phyloP scores from a whole-genome alignment of 2,888 invertebrate genomes.

The Holacanthella duospinosa region DNA sequence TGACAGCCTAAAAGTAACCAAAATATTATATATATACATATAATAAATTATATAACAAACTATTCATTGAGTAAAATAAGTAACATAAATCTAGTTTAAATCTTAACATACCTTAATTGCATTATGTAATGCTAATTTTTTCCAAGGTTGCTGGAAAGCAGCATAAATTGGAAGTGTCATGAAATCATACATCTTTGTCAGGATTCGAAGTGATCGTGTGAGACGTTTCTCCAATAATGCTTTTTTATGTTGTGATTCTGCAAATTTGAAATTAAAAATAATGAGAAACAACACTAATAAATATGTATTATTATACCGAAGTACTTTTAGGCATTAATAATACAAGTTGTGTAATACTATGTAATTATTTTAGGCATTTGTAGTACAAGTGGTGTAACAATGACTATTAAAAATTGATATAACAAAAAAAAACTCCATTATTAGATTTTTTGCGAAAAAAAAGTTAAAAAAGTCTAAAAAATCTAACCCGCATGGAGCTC shows the following conservation, averaged over 20 bases:
- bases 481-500: neutral
- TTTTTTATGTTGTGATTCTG: constrained; percentile 6
- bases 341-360: no score
- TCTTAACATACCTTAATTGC: constrained; percentile 59
- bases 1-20: constrained; percentile 19
- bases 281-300: neutral
- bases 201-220: constrained; percentile 51
- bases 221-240: constrained; percentile 25
- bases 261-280: neutral
- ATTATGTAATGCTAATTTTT: constrained; percentile 61
- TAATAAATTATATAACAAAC: no score
- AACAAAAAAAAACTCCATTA: neutral
- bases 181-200: constrained; percentile 77
- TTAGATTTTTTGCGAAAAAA: neutral
- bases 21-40: no score
- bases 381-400: no score
- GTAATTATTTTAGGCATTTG: no score
- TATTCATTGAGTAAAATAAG: neutral
- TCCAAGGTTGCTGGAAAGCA: constrained; percentile 77
- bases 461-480: no score
- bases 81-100: neutral
- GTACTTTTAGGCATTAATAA: neutral
- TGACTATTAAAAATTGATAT: neutral
- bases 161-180: constrained; percentile 84
- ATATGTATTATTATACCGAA: neutral